phyloP scores from a whole-genome alignment of 2,888 invertebrate species.

The Furcula furcula region DNA sequence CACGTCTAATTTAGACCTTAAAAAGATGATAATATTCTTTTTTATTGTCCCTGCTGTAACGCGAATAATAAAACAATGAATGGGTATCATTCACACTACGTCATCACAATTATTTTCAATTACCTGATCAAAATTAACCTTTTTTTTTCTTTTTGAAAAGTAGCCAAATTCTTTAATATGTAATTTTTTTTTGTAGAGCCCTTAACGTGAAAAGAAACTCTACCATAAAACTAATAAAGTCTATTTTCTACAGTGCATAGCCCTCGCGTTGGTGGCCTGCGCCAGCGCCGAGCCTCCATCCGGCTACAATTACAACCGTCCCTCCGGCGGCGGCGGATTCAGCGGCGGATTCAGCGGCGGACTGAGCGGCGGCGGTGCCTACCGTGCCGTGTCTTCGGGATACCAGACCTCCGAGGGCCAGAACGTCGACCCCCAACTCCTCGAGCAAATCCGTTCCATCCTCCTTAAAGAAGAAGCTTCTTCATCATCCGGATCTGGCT shows the following conservation, averaged over 20 bases:
- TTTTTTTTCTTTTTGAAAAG: too few species aligned
- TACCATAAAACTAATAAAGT: conserved; percentile 13
- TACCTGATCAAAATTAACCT: too few species aligned
- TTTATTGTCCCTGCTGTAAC: too few species aligned
- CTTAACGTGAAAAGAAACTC: too few species aligned
- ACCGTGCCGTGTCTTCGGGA: conserved; percentile 89
- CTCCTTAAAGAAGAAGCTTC: conserved; percentile 90
- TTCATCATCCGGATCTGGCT: conserved; percentile 65
- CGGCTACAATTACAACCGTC: conserved; percentile 89
- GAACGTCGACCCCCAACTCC: conserved; percentile 89
- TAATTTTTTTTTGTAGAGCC: too few species aligned
- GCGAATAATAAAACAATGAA: too few species aligned
- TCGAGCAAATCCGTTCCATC: conserved; percentile 93
- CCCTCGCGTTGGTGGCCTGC: conserved; percentile 89
- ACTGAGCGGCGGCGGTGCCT: conserved; percentile 84
- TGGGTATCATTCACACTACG: too few species aligned
- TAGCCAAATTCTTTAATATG: too few species aligned
- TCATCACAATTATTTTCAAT: too few species aligned
- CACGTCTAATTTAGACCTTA: too few species aligned
- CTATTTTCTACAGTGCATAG: conserved; percentile 86
- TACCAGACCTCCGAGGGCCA: conserved; percentile 92
- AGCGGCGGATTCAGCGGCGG: conserved; percentile 60
- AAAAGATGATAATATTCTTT: too few species aligned
- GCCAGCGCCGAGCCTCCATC: conserved; percentile 88
- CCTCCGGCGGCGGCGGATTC: conserved; percentile 73